phyloP scores from a whole-genome alignment of 2,888 invertebrate species.

The Psylliodes chrysocephalus region DNA sequence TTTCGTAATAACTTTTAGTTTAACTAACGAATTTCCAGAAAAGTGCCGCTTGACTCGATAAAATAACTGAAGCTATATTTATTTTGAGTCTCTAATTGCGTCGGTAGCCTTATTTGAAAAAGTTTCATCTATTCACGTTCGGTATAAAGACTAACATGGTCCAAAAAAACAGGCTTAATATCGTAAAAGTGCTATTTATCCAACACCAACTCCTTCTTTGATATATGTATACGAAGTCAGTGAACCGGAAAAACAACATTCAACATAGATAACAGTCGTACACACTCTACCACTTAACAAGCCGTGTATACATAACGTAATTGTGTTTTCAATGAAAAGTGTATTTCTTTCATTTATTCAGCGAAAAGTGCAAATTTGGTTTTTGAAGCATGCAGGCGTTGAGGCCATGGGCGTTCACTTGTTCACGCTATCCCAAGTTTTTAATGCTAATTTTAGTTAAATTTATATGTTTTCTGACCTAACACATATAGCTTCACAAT shows the following conservation, averaged over 20 bases:
- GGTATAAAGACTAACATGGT: not conserved
- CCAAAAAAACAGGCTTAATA: conserved; percentile 6
- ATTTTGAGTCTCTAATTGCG: too few relatives aligned
- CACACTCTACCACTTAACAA: conserved; percentile 13
- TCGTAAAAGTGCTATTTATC: conserved; percentile 5
- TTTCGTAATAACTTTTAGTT: too few relatives aligned
- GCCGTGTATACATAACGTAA: not conserved
- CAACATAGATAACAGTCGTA: conserved; percentile 6
- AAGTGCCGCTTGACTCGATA: too few relatives aligned
- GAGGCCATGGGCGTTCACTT: not conserved
- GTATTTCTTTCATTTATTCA: conserved; percentile 2
- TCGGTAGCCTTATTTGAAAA: too few relatives aligned
- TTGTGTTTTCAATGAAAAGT: conserved; percentile 6
- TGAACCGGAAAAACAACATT: conserved; percentile 8
- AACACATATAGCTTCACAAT: too few relatives aligned
- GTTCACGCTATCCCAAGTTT: too few relatives aligned
- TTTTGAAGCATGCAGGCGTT: not conserved
- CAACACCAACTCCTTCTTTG: conserved; percentile 5
- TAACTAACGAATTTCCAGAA: too few relatives aligned
- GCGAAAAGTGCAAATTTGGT: conserved; percentile 7
- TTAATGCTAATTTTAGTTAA: too few relatives aligned
- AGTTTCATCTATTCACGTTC: not conserved
- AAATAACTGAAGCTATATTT: too few relatives aligned
- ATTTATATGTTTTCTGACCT: too few relatives aligned
- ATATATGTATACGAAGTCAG: conserved; percentile 6